Evolutionary conservation across 1,140 invertebrate genomes (phyloP).

Genomic region (Bombus terrestris): DNA sequence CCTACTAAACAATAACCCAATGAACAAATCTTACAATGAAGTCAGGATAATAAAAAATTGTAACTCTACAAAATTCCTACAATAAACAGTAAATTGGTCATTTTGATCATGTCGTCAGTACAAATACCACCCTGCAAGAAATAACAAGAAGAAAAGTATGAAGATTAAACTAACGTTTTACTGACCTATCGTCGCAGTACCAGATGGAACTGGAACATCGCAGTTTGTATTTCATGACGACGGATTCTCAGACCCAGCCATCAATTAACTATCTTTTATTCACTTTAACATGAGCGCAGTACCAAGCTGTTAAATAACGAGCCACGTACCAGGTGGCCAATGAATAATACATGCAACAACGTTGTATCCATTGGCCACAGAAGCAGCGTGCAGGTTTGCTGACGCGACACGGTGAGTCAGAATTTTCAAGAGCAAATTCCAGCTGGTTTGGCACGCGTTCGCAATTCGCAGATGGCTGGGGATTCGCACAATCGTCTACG

Average conservation of each 20-base stretch:
- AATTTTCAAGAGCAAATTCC: conserved; percentile 36
- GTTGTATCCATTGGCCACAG: not conserved
- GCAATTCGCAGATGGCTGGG: not conserved
- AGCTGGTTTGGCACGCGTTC: conserved; percentile 35
- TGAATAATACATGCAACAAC: conserved; percentile 22
- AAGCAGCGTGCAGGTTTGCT: not conserved
- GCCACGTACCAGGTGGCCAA: not conserved
- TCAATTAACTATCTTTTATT: not conserved
- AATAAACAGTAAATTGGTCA: not conserved
- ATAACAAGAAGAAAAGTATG: too few species aligned
- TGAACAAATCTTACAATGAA: not conserved
- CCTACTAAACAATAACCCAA: not conserved
- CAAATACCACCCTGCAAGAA: too few species aligned
- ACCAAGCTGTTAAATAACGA: not conserved
- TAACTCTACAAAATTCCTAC: not conserved
- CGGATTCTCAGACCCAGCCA: not conserved
- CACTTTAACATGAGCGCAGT: not conserved
- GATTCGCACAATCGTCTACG: conserved; percentile 11
- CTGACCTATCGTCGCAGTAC: fast-evolving
- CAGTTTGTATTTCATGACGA: not conserved
- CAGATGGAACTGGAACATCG: fast-evolving
- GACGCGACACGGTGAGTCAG: not conserved
- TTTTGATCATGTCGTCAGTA: too few species aligned
- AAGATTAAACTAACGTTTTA: too few species aligned
- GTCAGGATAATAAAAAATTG: not conserved